phyloP scores from a whole-genome alignment of 2,888 invertebrate genomes.

The Temnothorax ravouxi region DNA sequence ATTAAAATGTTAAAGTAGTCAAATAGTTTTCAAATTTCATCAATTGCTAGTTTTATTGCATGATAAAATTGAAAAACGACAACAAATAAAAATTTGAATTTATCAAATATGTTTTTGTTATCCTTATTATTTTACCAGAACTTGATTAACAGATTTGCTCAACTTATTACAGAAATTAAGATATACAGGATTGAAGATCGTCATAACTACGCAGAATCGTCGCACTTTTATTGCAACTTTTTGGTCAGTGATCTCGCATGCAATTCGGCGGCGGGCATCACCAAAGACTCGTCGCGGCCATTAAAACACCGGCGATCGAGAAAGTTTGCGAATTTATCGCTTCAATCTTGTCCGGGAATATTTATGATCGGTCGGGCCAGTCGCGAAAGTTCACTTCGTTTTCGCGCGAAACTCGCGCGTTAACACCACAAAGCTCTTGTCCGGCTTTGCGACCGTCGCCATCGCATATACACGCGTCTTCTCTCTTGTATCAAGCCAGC shows the following conservation, averaged over 20 bases:
- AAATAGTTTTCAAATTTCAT: not conserved
- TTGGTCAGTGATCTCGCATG: conserved; percentile 1
- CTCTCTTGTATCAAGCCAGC: not conserved
- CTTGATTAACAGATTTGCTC: not conserved
- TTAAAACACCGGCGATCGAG: conserved; percentile 76
- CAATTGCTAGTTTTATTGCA: not conserved
- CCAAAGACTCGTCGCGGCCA: conserved; percentile 59
- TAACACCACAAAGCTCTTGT: conserved; percentile 44
- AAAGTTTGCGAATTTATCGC: conserved; percentile 78
- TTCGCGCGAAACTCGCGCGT: conserved; percentile 49
- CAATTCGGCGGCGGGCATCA: conserved; percentile 18
- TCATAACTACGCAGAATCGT: not conserved
- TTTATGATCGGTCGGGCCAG: conserved; percentile 70
- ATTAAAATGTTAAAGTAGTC: not conserved
- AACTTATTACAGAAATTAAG: not conserved
- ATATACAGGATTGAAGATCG: not conserved
- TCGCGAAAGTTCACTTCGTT: conserved; percentile 68
- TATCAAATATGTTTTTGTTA: not conserved
- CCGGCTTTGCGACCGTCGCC: conserved; percentile 39
- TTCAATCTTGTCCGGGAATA: conserved; percentile 77
- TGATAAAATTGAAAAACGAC: not conserved
- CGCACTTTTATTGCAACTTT: conserved; percentile 2
- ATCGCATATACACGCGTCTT: not conserved
- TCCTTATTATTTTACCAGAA: not conserved
- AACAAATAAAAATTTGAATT: conserved; percentile 3